Base-by-base conservation (phyloP, 2,113 vertebrate species). In the Caretta caretta region DNA sequence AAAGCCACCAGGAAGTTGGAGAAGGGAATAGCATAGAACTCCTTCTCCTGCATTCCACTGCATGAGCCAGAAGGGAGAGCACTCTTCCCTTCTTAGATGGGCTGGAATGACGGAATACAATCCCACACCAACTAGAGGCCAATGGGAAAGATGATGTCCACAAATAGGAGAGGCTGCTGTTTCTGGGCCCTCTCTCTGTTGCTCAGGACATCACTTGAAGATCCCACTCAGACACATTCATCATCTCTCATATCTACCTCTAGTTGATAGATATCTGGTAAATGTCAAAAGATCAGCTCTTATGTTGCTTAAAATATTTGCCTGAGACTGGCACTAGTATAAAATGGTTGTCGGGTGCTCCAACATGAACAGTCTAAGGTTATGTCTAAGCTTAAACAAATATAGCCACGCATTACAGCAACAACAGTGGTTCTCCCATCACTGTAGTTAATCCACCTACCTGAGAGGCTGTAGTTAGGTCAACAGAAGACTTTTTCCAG, bases 1-100 rank as follows among this genome's bases (percentile, higher is more conserved):
- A 17, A 51, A n/a, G 53, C 17, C 0, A 3, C 0, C 7, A 22
- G 79, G 0, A 1, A 49, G 59, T 0, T 1, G 35, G 10, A 6
- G 27, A 19, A 19, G 54, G 12, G 13, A 56, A 17, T 49, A 53
- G 2, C 49, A 29, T 10, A 57, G n/a, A 0, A 17, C 19, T 38
- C 11, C 50, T 12, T 8, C 14, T 5, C 0, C 42, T 72, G 1
- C 78, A 8, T 1, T 31, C 14, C 5, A 25, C n/a, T 13, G 81
- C 31, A 46, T 38, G 0, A 1, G 27, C 56, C 89, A 1, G 0
- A 56, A 29, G 72, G 14, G 25, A 5, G 7, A 48, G 10, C 25
- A 27, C 42, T 27, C 75, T 25, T 78, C 46, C 42, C 6, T 29
- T 78, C n/a, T 78, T 27, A 76, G 20, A 24, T 46, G 24, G 22